Evolutionary conservation across 2,888 invertebrate genomes (phyloP).

Genomic region (Platerodrilus igneus): DNA sequence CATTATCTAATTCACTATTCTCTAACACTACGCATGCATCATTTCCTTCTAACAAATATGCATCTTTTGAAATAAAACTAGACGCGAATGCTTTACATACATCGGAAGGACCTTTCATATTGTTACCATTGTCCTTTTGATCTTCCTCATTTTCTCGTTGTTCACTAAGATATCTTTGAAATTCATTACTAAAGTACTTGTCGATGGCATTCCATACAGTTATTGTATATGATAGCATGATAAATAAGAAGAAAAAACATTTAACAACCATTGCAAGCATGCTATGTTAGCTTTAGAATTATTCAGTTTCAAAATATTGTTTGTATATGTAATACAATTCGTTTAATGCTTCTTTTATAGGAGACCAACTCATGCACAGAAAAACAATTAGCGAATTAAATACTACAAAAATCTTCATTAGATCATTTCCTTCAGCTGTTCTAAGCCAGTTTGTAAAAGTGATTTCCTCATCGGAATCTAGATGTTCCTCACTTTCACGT

Average conservation of each 20-base stretch:
- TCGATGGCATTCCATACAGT: constrained; percentile 70
- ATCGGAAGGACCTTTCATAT: background rate
- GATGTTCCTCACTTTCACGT: background rate
- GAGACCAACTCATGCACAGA: constrained; percentile 69
- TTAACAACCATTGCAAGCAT: constrained; percentile 64
- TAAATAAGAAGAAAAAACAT: constrained; percentile 59
- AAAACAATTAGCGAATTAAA: constrained; percentile 70
- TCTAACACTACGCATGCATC: constrained; percentile 12
- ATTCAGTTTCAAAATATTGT: constrained; percentile 24
- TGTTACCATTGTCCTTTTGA: constrained; percentile 16
- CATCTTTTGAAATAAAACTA: constrained; percentile 7
- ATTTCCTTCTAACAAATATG: constrained; percentile 2
- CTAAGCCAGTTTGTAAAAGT: constrained; percentile 45
- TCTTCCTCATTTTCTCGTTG: constrained; percentile 39
- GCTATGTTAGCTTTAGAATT: constrained; percentile 19
- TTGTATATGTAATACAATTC: constrained; percentile 45
- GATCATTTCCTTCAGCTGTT: constrained; percentile 63
- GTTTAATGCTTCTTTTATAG: constrained; percentile 57
- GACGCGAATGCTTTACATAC: constrained; percentile 11
- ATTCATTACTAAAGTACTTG: constrained; percentile 68
- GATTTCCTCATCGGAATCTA: constrained; percentile 38
- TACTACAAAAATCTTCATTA: constrained; percentile 76
- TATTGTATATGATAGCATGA: constrained; percentile 69
- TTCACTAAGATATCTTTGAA: constrained; percentile 57
- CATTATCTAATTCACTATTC: too few relatives aligned